Evolutionary conservation across 2,888 invertebrate genomes (phyloP), one percentile per base, ranked within the genome.

Genomic region (Drosophila quinaria): DNA sequence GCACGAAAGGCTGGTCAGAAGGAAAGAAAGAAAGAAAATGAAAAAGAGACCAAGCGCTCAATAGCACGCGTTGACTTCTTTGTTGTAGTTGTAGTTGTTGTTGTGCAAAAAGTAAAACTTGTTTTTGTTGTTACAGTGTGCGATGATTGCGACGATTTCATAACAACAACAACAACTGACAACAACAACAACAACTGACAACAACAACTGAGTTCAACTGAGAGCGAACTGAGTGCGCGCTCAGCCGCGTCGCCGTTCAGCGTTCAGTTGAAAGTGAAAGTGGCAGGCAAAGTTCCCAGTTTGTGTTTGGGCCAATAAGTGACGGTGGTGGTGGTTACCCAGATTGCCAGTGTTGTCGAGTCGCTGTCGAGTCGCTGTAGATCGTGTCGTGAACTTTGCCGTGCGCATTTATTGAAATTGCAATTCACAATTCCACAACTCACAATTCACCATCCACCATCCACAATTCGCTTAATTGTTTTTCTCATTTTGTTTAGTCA

Each of bases 401-500:
- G 88, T 62, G 80, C 83, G 66, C 87, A 74, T 74, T 88, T 87
- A 84, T 84, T 85, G 73, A 87, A 85, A 83, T 86, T 78, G 70
- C 87, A 83, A 80, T 86, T 82, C 69, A 81, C 69, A 80, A 76
- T 25, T 25, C 25, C 25, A 25, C 25, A 25, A 25, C 1, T 25
- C 25, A 25, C 87, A 83, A 80, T 82, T 82, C 69, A 81, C 35
- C 13, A 35, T 80, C 62, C 73, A 61, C 78, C 65, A 80, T 73
- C 87, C 70, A 85, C 82, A 88, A 82, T 88, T 83, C 73, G 68
- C 78, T 78, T 89, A 87, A 89, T 85, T 85, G 69, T 84, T 84
- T 86, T 50, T 70, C 74, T 66, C 76, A 78, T 73, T 74, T 81
- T 78, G 73, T 70, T 62, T 60, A 67, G 82, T 60, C 59, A 76